Base-by-base conservation (phyloP, 2,113 vertebrate species). In the Austrofundulus limnaeus region DNA sequence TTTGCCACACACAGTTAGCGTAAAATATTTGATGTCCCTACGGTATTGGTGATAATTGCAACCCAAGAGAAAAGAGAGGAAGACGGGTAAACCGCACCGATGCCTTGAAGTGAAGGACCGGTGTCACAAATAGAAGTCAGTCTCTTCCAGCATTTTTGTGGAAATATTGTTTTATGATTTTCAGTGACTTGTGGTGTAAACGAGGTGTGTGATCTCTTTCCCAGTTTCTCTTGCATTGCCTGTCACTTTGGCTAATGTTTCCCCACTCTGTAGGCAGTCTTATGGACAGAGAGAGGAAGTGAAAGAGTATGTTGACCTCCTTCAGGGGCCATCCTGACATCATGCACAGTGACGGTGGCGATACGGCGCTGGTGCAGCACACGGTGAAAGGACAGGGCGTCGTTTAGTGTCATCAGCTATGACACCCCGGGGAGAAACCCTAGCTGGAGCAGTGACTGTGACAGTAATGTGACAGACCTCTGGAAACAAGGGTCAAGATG, bases 311-410 rank as follows among this genome's bases (percentile, higher is more conserved):
- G 34, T 62, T 75, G 51, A 75, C 70, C 56, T 69, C 75, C 62
- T 70, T 41, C 2, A 74, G 73, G 84, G 78, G 71, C n/a, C 67
- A 60, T 52, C 25, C 61, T 75, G 84, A 83, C 77, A 85, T 80
- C 82, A 80, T 82, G 68, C 21, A 21, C 52, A 65, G 43, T 72
- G 86, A 69, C 78, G 55, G 67, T 24, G 61, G 43, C 76, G 71
- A 81, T 79, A 74, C 20, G 62, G 60, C 23, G 65, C 78, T 85
- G 85, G 84, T 82, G 84, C 79, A 84, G 77, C 77, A 82, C 45
- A 43, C 48, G 11, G 68, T 41, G 1, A n/a, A 28, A 37, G 21
- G 39, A 50, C 28, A 1, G 54, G 28, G 48, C 47, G 46, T 23
- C 49, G 66, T 50, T 72, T 17, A 6, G 61, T 84, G 78, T 84